A percentile compares a stretch with the other conserved stretches of the same genome.
These are phyloP conservation scores for Leptopterna dolabrata DNA, from an alignment of 2,888 invertebrate genomes.

Conservation along the genomic window DNA sequence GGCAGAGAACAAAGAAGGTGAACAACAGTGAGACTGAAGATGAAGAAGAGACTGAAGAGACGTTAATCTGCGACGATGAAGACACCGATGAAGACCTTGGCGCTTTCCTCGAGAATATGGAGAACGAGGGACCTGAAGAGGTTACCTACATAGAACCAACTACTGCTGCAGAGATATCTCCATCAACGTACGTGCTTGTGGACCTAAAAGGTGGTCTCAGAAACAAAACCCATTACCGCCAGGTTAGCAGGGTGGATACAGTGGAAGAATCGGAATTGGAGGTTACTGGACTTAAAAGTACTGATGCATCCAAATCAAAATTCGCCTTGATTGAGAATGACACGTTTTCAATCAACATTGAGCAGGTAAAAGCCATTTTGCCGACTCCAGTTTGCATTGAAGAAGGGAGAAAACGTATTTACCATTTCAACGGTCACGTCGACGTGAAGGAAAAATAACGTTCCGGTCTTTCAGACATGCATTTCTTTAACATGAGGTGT, in stretches of 20 bases:
- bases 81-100: background rate
- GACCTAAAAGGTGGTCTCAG: background rate
- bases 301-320: background rate
- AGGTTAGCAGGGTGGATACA: background rate
- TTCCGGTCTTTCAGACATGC: background rate
- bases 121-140: background rate
- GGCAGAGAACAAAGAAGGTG: background rate
- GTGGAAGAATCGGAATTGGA: background rate
- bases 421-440: background rate
- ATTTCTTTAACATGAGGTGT: background rate
- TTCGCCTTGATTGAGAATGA: background rate
- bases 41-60: background rate
- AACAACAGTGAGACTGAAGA: background rate
- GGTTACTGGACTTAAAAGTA: constrained; percentile 31
- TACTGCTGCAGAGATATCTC: constrained; percentile 4
- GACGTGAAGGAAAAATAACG: constrained; percentile 10
- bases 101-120: background rate
- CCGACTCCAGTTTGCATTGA: background rate
- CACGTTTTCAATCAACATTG: background rate
- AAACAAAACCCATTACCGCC: background rate
- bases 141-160: background rate
- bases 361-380: background rate
- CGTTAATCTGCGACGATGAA: background rate
- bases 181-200: background rate
- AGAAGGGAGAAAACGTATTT: background rate